These are phyloP conservation scores for Toxotes chatareus DNA, from an alignment of 2,113 vertebrate species.

Conservation along the genomic window DNA sequence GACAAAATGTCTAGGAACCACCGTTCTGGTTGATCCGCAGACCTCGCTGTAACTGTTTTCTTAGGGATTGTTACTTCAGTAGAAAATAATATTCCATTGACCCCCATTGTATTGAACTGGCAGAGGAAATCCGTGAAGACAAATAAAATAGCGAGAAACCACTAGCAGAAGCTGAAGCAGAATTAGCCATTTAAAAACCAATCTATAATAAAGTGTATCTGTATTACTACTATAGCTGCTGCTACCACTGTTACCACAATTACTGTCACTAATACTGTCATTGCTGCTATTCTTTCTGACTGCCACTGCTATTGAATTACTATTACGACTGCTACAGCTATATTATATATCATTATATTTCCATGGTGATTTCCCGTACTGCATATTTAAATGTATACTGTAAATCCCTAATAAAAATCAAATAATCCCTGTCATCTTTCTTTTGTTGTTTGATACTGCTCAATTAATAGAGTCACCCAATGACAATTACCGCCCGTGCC, in stretches of 20 bases:
- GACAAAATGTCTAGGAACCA: too few species aligned
- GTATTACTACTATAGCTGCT: background rate
- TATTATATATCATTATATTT: background rate
- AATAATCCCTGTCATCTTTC: conserved; percentile 29
- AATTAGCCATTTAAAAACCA: background rate
- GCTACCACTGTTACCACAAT: background rate
- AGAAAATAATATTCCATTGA: too few species aligned
- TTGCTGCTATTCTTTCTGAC: background rate
- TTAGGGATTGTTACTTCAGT: too few species aligned
- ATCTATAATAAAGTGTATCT: background rate
- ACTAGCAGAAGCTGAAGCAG: background rate
- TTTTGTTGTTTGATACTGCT: conserved; percentile 21
- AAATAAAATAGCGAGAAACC: too few species aligned
- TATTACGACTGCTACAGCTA: background rate
- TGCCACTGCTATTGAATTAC: conserved; percentile 8
- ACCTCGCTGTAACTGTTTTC: too few species aligned
- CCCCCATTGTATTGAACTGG: too few species aligned
- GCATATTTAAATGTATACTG: conserved; percentile 12
- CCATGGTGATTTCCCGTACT: background rate
- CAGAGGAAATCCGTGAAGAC: too few species aligned
- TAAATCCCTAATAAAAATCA: conserved; percentile 51
- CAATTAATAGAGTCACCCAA: conserved; percentile 56
- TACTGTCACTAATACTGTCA: background rate
- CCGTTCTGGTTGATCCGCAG: too few species aligned
- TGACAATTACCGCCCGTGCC: conserved; percentile 31